Conservation (phyloP, 2,888 invertebrate species). For the Helobdella robusta region DNA sequence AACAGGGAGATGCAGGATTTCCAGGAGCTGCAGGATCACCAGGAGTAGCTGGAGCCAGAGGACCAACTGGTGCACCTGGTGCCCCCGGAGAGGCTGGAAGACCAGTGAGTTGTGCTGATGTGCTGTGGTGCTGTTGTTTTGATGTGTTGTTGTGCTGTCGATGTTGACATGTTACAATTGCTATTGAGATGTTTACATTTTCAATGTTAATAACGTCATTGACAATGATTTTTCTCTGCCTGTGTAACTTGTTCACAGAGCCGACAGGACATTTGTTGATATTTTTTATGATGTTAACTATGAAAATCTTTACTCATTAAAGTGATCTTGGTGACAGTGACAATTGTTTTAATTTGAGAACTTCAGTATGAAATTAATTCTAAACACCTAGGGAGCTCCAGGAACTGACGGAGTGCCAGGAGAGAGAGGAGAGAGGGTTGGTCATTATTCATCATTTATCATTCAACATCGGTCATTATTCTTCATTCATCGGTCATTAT, state of each 20-base stretch:
- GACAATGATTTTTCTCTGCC: background rate
- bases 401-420: conserved; percentile 18
- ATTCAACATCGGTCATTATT: no score
- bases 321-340: background rate
- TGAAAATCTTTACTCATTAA: background rate
- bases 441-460: no score
- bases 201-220: background rate
- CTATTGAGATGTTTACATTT: no score
- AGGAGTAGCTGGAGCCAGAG: conserved; percentile 37
- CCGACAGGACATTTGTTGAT: background rate
- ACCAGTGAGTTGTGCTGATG: conserved; percentile 19
- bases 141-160: no score
- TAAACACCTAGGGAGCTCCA: conserved; percentile 19
- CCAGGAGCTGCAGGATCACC: conserved; percentile 18
- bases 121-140: no score
- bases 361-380: background rate
- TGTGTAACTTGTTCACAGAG: background rate
- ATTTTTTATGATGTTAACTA: background rate
- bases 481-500: no score
- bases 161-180: no score
- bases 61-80: conserved; percentile 33
- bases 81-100: conserved; percentile 25
- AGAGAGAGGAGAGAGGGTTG: conserved; percentile 25
- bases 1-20: conserved; percentile 24
- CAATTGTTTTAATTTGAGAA: background rate